Evolutionary conservation across 2,888 invertebrate genomes (phyloP), one percentile per base, ranked within the genome.

Genomic region (Noctua janthina): DNA sequence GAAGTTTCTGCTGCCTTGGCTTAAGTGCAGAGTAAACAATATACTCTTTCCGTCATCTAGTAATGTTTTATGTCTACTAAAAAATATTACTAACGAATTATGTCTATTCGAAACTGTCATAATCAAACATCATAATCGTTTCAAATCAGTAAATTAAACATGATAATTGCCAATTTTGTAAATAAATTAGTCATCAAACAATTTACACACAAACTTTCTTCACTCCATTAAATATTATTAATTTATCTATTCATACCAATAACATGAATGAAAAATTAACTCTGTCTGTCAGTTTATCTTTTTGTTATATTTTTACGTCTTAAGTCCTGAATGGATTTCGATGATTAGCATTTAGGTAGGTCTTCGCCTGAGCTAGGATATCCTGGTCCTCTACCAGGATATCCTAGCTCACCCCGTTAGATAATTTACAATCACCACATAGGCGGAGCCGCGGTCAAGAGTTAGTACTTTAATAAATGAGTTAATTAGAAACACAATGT

Each of bases 111-210:
- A 35, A 64, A 64, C 35, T 64, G 35, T 64, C 49, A 13, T 17
- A 56, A 56, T 15, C n/a, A 39, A 29, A 23, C 51, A 29, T 17
- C 10, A 0, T 10, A 17, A 29, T 71, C 51, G 39, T 10, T 46
- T 46, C 17, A 8, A 20, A 51, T 46, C 43, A 59, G 8, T 8
- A 23, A 46, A 62, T 62, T 17, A 51, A 17, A 77, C 8, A 76
- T 23, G 29, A 1, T 54, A n/a, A 46, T 54, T 17, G 43, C 17
- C 8, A n/a, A n/a, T 17, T 77, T 43, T 43, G 17, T 51, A 13
- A 51, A 76, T 77, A 51, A 76, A 77, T 54, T 64, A 43, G 39
- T 17, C 8, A 29, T 51, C 8, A 51, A 51, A 23, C 62, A 20
- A 51, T 51, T 75, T 64, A 1, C 39, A 51, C n/a, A 39, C 17